Evolutionary conservation across 2,113 vertebrate species (phyloP).

Genomic region (Hypomesus transpacificus): DNA sequence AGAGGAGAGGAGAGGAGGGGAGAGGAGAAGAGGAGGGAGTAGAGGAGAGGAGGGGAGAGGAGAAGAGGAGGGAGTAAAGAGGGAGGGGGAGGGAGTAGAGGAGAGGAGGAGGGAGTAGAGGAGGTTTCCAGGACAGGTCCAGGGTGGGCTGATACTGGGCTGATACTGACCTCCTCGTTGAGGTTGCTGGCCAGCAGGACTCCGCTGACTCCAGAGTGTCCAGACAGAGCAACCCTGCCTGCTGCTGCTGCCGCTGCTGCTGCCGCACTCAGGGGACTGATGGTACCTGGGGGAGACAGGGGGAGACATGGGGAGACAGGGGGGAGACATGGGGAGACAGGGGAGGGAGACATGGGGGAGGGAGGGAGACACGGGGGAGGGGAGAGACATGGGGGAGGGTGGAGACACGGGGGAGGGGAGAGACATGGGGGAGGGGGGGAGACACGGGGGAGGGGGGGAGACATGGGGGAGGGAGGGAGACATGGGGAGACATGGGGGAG

Average conservation of each 20-base stretch:
- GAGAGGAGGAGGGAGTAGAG: neutral
- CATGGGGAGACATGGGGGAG: neutral
- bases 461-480: conserved; percentile 51
- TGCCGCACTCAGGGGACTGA: conserved; percentile 93
- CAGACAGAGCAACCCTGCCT: conserved; percentile 92
- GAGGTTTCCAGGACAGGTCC: neutral
- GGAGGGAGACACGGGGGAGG: too few relatives aligned
- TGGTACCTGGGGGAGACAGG: conserved; percentile 81
- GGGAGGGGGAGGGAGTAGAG: conserved; percentile 65
- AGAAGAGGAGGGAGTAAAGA: conserved; percentile 8
- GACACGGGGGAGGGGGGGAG: too few relatives aligned
- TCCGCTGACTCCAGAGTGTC: conserved; percentile 85
- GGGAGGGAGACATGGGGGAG: too few relatives aligned
- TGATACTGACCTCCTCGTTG: conserved; percentile 94
- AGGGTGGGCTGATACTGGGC: neutral
- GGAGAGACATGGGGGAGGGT: too few relatives aligned
- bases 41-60: conserved; percentile 18
- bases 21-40: too few relatives aligned
- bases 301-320: conserved; percentile 39
- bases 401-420: too few relatives aligned
- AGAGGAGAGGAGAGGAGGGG: conserved; percentile 26
- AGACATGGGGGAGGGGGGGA: too few relatives aligned
- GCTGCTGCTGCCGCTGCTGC: conserved; percentile 90
- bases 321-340: neutral
- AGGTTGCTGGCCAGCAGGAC: conserved; percentile 97